Conservation (phyloP, 2,888 invertebrate species). For the Pilophorus perplexus region DNA sequence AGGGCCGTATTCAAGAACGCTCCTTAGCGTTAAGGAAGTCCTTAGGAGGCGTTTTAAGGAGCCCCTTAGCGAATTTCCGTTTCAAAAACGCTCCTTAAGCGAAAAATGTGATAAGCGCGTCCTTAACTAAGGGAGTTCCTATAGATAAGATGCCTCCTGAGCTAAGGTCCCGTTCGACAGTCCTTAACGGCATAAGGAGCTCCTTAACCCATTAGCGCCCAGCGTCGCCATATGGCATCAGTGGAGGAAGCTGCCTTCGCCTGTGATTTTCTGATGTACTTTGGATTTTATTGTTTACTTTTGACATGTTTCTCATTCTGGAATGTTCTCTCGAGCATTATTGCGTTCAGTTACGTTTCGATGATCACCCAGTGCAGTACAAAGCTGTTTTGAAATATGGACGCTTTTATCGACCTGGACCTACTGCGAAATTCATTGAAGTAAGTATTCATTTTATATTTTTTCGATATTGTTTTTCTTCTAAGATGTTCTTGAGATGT, state of each 20-base stretch:
- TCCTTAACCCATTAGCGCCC: too few relatives aligned
- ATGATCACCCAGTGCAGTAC: neutral
- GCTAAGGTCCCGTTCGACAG: too few relatives aligned
- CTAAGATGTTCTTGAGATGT: neutral
- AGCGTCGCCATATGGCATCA: neutral
- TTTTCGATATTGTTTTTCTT: neutral
- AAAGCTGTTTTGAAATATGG: neutral
- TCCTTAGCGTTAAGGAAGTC: too few relatives aligned
- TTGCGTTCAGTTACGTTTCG: neutral
- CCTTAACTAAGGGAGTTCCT: too few relatives aligned
- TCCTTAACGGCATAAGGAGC: too few relatives aligned
- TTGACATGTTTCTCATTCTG: slow-evolving; percentile 1
- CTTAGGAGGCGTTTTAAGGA: too few relatives aligned
- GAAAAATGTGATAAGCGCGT: too few relatives aligned
- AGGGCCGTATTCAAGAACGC: too few relatives aligned
- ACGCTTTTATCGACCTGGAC: neutral
- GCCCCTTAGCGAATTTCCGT: too few relatives aligned
- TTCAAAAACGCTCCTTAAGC: too few relatives aligned
- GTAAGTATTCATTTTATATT: neutral
- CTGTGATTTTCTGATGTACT: neutral
- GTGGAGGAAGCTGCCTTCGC: neutral
- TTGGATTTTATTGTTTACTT: neutral
- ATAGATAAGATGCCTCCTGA: too few relatives aligned
- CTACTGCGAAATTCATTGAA: neutral
- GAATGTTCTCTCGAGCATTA: neutral